phyloP scores from a whole-genome alignment of 2,888 invertebrate species.

The Zele albiditarsus region DNA sequence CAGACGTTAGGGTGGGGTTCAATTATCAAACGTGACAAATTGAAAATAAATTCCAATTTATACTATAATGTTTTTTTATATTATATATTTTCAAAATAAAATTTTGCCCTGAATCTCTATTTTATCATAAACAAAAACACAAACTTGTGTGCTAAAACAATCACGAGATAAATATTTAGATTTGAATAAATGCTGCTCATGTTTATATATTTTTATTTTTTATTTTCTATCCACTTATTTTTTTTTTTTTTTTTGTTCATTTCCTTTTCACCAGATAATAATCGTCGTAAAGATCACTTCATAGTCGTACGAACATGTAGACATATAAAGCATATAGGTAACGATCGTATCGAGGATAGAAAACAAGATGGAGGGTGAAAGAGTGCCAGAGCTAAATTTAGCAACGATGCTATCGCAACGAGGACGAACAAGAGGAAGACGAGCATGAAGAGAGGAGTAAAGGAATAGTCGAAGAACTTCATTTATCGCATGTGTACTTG shows the following conservation, averaged over 20 bases:
- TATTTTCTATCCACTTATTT: too few relatives aligned
- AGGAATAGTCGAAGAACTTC: slow-evolving; percentile 24
- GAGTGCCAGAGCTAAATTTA: slow-evolving; percentile 47
- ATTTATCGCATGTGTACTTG: slow-evolving; percentile 22
- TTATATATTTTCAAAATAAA: too few relatives aligned
- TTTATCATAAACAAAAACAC: too few relatives aligned
- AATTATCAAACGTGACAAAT: too few relatives aligned
- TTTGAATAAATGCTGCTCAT: too few relatives aligned
- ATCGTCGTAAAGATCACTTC: slow-evolving; percentile 43
- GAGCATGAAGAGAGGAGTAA: background rate
- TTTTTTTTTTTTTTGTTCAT: background rate
- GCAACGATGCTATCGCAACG: slow-evolving; percentile 47
- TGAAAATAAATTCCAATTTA: too few relatives aligned
- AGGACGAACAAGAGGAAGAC: slow-evolving; percentile 16
- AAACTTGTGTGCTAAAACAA: too few relatives aligned
- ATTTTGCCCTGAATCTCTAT: too few relatives aligned
- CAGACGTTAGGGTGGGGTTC: too few relatives aligned
- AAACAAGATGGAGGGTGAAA: background rate
- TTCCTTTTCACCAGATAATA: slow-evolving; percentile 24
- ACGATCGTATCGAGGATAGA: slow-evolving; percentile 47
- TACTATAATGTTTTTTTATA: too few relatives aligned
- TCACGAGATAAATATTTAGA: too few relatives aligned
- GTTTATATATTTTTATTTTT: too few relatives aligned
- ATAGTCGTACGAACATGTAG: slow-evolving; percentile 16
- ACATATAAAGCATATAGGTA: slow-evolving; percentile 46